Conservation (phyloP, 53 echinoderm and acorn worm genomes). For the Patiria pectinifera region DNA sequence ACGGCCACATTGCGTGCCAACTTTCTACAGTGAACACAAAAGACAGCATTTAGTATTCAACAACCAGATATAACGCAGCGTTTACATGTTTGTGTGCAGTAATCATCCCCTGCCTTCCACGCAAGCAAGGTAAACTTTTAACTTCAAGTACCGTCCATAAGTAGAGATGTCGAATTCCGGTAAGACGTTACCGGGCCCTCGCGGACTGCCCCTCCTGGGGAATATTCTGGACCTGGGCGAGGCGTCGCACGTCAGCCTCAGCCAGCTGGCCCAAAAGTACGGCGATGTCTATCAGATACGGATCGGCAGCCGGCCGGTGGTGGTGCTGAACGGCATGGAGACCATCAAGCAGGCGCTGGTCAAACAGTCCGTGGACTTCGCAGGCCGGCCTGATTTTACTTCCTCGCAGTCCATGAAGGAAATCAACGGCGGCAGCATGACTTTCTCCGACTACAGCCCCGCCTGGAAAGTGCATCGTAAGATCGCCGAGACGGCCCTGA, state of each 20-base stretch:
- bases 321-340: slow-evolving; percentile 88
- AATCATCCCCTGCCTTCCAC: not conserved
- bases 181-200: slow-evolving; percentile 78
- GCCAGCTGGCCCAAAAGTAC: slow-evolving; percentile 80
- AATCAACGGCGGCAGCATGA: slow-evolving; percentile 77
- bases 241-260: slow-evolving; percentile 74
- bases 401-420: slow-evolving; percentile 81
- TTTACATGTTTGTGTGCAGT: not conserved
- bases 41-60: slow-evolving; percentile 3
- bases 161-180: slow-evolving; percentile 40
- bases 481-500: slow-evolving; percentile 81
- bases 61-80: too few relatives aligned
- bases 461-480: slow-evolving; percentile 91
- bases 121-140: slow-evolving; percentile 31
- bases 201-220: slow-evolving; percentile 80
- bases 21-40: not conserved
- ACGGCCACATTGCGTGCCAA: slow-evolving; percentile 40
- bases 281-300: slow-evolving; percentile 93
- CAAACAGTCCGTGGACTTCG: slow-evolving; percentile 87
- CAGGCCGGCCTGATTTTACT: slow-evolving; percentile 88
- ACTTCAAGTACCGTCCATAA: not conserved
- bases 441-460: slow-evolving; percentile 84
- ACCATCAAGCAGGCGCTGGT: slow-evolving; percentile 90
- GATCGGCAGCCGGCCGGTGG: slow-evolving; percentile 88
- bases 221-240: slow-evolving; percentile 86